Base-by-base conservation (phyloP, 2,113 vertebrate genomes). In the Megalops atlanticus region DNA sequence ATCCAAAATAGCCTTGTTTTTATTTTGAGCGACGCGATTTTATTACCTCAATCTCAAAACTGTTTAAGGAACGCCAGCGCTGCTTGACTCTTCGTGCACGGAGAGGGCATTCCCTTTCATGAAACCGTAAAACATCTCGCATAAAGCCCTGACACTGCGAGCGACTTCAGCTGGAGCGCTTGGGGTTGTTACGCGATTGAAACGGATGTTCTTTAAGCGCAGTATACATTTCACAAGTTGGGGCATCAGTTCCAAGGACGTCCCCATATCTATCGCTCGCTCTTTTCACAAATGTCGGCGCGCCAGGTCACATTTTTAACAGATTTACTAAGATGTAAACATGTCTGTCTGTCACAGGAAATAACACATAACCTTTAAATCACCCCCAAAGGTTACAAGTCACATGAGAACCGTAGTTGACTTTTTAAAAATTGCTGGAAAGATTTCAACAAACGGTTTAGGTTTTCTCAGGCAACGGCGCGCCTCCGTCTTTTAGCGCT, bases 291-390 rank as follows among this genome's bases (percentile, higher is more conserved):
- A 76, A 16, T 40, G n/a, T 18, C 18, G 68, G 31, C 36, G 64
- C 31, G 77, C 39, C 54, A 68, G 43, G 33, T 47, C 31, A 47
- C 54, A 71, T 79, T 31, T 79, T 33, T 24, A 18, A 33, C 68
- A 79, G 64, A 79, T 79, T 79, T 79, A 79, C 47, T 41, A 31
- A 71, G 36, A 79, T 71, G 41, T 71, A 68, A 79, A 79, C 71
- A 36, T 3, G 27, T 71, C 58, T 45, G 36, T 11, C 24, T 35
- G 39, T 71, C 64, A 70, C 41, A 40, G 21, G 27, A 36, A 70
- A 47, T 36, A 18, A 27, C 2, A 4, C 41, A 27, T 36, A 43
- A 31, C 58, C 38, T 35, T n/a, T 78, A 18, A 78, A 68, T 39
- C n/a, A 39, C 2, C 24, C 49, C 21, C n/a, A n/a, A 38, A 41